Evolutionary conservation across 2,888 invertebrate species (phyloP), one percentile per base, ranked within the genome.

Genomic region (Mimachlamys varia): DNA sequence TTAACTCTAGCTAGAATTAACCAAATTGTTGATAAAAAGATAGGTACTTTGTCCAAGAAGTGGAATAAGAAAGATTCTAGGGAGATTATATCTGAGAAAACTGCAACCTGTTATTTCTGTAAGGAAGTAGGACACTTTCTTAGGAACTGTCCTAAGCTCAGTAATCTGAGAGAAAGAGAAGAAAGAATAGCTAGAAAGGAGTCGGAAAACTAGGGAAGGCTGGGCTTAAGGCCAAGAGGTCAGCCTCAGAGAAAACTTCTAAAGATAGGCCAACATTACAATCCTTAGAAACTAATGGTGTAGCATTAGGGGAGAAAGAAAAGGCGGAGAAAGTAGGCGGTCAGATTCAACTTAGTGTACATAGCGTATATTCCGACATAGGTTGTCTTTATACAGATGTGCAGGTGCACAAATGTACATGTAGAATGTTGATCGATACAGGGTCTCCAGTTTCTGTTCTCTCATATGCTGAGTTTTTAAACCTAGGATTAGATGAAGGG

Each of bases 361-460:
- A 13, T 22, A n/a, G 22, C 22, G 62, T 62, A 62, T 22, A n/a
- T 22, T 62, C 22, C 17, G 62, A 62, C 62, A 62, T 62, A 22
- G 62, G 62, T 62, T 62, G 62, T 62, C 62, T 62, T 22, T n/a
- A n/a, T 62, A n/a, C 62, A 62, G 53, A 62, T 19, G 62, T 62
- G 62, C 62, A 62, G 10, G 22, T 62, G n/a, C 62, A 62, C 22
- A 22, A n/a, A 2, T 22, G 17, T 22, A 62, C 62, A 62, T 22
- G 22, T 62, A 62, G 62, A 22, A 62, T 62, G 62, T n/a, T 62
- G 62, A 62, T 62, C 17, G 62, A 62, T 7, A 62, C n/a, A n/a
- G n/a, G 62, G 22, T n/a, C n/a, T 22, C 22, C 22, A n/a, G 62
- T 62, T 22, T 62, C 62, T 62, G n/a, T 62, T 62, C n/a, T n/a